Evolutionary conservation across 1,140 invertebrate species (phyloP), one percentile per base, ranked within the genome.

Genomic region (Drosophila tristis): DNA sequence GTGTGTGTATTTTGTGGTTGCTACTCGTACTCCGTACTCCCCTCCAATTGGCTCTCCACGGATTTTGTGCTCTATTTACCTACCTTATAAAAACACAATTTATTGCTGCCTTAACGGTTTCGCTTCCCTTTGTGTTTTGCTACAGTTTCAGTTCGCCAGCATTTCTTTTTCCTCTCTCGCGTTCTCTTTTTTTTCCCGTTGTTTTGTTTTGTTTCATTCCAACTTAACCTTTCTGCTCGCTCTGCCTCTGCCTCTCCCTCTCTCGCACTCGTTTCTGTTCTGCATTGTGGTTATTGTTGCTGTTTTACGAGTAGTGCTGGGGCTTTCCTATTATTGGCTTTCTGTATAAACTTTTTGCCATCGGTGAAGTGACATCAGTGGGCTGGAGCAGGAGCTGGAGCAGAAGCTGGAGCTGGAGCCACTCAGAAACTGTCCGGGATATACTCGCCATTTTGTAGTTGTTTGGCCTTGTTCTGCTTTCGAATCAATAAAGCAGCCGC

Each of bases 81-180:
- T 86, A 80, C 81, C 81, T 86, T 86, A 86, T 87, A 86, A 86
- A 85, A 86, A 86, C 78, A 86, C 74, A 86, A 86, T 86, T 86
- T 86, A 86, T 86, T 86, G 81, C 81, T 81, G 78, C 70, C 65
- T 73, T 67, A 86, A 78, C 81, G 78, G 66, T 86, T 86, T 81
- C 65, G 76, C 80, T 67, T 80, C 65, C 79, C 80, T 67, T 80
- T 58, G 55, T 84, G 53, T 61, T 11, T 44, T 49, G 56, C 13
- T 56, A 23, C 58, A 71, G 20, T 31, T 47, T 47, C 47, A 48
- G 44, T 25, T 67, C 59, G 26, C 50, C 49, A 45, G 49, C 67
- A 72, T 84, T 82, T 70, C 63, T 64, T 70, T 77, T 80, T 57
- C 73, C 76, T 55, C 74, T 15, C 72, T 51, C 51, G 42, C 51